phyloP scores from a whole-genome alignment of 30 jellyfish, hydroid and myxozoan species.

The Chrysaora quinquecirrha region DNA sequence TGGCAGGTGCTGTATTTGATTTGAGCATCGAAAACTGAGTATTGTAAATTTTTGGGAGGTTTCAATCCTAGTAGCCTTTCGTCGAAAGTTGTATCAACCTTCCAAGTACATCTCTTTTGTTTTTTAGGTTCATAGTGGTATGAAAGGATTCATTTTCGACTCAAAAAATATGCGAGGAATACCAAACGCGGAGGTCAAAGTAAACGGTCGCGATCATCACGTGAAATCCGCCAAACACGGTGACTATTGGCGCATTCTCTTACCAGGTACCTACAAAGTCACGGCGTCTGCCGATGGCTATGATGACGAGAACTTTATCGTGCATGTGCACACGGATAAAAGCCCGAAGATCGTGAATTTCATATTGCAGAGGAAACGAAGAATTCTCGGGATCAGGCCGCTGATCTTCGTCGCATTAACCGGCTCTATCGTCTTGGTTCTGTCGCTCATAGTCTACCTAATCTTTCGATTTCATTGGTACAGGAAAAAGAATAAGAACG shows the following conservation, averaged over 20 bases:
- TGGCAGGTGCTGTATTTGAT: too few relatives aligned
- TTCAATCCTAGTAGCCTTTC: too few relatives aligned
- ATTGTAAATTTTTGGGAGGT: too few relatives aligned
- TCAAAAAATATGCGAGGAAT: slow-evolving; percentile 71
- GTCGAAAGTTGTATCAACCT: too few relatives aligned
- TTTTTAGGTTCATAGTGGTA: slow-evolving; percentile 87
- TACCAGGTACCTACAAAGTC: slow-evolving; percentile 92
- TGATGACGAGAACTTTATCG: slow-evolving; percentile 59
- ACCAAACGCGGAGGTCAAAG: slow-evolving; percentile 63
- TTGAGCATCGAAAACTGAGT: too few relatives aligned
- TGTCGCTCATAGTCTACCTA: slow-evolving; percentile 53
- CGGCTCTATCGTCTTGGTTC: slow-evolving; percentile 72
- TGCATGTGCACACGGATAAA: slow-evolving; percentile 70
- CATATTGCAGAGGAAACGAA: slow-evolving; percentile 45
- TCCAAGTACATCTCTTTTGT: too few relatives aligned
- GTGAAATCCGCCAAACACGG: slow-evolving; percentile 83
- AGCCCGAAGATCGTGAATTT: slow-evolving; percentile 70
- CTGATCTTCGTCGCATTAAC: slow-evolving; percentile 78
- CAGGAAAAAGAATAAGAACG: slow-evolving; percentile 51
- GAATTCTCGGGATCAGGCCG: slow-evolving; percentile 76
- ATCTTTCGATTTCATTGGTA: slow-evolving; percentile 51
- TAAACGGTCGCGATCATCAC: slow-evolving; percentile 87
- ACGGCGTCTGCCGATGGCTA: slow-evolving; percentile 86
- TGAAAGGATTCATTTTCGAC: slow-evolving; percentile 87
- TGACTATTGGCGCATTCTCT: slow-evolving; percentile 90